phyloP scores from a whole-genome alignment of 2,113 vertebrate species.

The Lathamus discolor region DNA sequence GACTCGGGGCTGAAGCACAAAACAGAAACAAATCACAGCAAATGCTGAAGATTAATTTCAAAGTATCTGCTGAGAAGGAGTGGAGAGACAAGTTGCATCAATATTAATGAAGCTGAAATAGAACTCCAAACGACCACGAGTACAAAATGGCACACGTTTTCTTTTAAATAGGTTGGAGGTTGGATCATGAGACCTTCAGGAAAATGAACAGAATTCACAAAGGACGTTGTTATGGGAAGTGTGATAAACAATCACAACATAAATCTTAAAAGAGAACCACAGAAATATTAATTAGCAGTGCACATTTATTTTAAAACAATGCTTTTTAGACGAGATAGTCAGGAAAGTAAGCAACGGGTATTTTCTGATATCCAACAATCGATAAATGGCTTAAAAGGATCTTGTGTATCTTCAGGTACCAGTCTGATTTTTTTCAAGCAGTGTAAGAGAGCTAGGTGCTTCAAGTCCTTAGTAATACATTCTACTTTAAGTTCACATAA shows the following conservation, averaged over 20 bases:
- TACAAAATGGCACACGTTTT: conserved; percentile 69
- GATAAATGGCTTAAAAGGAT: background rate
- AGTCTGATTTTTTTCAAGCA: background rate
- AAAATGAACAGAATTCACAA: conserved; percentile 66
- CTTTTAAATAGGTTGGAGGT: conserved; percentile 77
- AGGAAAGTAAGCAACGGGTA: background rate
- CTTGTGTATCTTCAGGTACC: background rate
- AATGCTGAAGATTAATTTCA: conserved; percentile 78
- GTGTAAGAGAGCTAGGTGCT: background rate
- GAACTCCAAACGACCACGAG: conserved; percentile 63
- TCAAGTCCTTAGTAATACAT: background rate
- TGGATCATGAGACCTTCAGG: conserved; percentile 68
- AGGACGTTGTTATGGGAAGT: conserved; percentile 60
- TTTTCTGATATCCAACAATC: background rate
- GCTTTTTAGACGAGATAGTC: background rate
- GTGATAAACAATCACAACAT: conserved; percentile 67
- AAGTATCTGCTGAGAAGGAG: conserved; percentile 69
- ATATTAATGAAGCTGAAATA: conserved; percentile 82
- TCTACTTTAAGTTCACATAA: background rate
- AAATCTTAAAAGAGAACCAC: conserved; percentile 35
- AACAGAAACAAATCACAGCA: conserved; percentile 72
- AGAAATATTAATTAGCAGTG: conserved; percentile 34
- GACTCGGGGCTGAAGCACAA: conserved; percentile 46
- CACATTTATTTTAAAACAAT: background rate
- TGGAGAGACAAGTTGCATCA: conserved; percentile 70